Evolutionary conservation across 2,888 invertebrate species (phyloP), one percentile per base, ranked within the genome.

Genomic region (Sinodicranocentrus sp.): DNA sequence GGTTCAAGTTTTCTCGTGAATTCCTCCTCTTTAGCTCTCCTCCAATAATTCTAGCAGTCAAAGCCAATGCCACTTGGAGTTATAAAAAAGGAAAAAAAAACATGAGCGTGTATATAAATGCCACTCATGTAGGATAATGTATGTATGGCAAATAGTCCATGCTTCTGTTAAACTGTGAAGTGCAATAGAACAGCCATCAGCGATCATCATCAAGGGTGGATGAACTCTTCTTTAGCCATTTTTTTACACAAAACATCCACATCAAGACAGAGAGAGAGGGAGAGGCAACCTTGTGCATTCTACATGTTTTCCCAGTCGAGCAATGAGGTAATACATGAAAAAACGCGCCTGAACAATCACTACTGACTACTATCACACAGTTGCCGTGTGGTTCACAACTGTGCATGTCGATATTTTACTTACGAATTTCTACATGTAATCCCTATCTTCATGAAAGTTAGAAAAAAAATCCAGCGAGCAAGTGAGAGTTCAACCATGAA

Each of bases 191-290:
- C 61, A 61, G 61, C 28, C 61, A 65, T 76, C 76, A 65, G 15
- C 63, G 28, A 19, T 54, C 65, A 67, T 52, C 75, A 39, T 65
- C 65, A 52, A 72, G 72, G 76, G 76, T 76, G 76, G 76, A 67
- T 76, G 76, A 76, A 76, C 76, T 76, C 48, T 33, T 33, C 23
- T 75, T 25, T 39, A 63, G 44, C 28, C n/a, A 61, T 67, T 75
- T 75, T 75, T 67, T 48, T 23, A 25, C 26, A 21, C 61, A 75
- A 75, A 75, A 63, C 39, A 61, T 44, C 48, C 8, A 57, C 71
- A 71, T n/a, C n/a, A n/a, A n/a, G n/a, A n/a, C 33, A 33, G 33
- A 33, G 33, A 33, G 33, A 33, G n/a, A n/a, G n/a, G n/a, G 5
- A 33, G 33, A 33, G 33, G 10, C 5, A 33, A 43, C 44, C 48